These are phyloP conservation scores for Catharus minimus DNA, from an alignment of 2,113 vertebrate species.

Conservation along the genomic window DNA sequence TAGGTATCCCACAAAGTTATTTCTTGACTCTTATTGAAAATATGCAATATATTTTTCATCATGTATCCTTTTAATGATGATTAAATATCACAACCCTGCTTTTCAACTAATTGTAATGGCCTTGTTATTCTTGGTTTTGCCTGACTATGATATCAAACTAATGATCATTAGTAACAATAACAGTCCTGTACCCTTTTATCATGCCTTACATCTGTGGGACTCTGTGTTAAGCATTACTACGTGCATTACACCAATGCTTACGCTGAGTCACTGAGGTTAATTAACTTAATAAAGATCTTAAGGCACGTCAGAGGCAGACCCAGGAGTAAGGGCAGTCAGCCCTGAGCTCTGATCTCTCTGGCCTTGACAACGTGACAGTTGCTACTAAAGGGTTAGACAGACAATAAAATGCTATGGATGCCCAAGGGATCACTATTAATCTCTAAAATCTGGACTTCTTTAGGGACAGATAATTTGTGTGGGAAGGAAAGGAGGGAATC, in stretches of 20 bases:
- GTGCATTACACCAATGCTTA: slow-evolving; percentile 34
- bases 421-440: background rate
- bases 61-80: slow-evolving; percentile 23
- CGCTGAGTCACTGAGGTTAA: slow-evolving; percentile 53
- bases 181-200: slow-evolving; percentile 43
- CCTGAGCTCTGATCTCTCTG: background rate
- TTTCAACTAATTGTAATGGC: slow-evolving; percentile 34
- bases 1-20: background rate
- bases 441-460: background rate
- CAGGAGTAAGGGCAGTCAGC: background rate
- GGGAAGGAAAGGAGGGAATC: background rate
- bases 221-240: background rate
- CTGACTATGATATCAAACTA: slow-evolving; percentile 41
- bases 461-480: background rate
- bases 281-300: slow-evolving; percentile 52
- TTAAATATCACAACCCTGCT: slow-evolving; percentile 33
- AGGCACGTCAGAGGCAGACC: background rate
- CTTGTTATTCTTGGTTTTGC: slow-evolving; percentile 58
- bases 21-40: background rate
- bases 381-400: background rate
- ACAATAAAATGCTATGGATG: background rate
- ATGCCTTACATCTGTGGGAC: slow-evolving; percentile 18
- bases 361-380: background rate
- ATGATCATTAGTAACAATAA: slow-evolving; percentile 48
- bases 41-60: slow-evolving; percentile 35